These are phyloP conservation scores for Drosophila yooni DNA, from an alignment of 2,888 invertebrate genomes.

Conservation along the genomic window DNA sequence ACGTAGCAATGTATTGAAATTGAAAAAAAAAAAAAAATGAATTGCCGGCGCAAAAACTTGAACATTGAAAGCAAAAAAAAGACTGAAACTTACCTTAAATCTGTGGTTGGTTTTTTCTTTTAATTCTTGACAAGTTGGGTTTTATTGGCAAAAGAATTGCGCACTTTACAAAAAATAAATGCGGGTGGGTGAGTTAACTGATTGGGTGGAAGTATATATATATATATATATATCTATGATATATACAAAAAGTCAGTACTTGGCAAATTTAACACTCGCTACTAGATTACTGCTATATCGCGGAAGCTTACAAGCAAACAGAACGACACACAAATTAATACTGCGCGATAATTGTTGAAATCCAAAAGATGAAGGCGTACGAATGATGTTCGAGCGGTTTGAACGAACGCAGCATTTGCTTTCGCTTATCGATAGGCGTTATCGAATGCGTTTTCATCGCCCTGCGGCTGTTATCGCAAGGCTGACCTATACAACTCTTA, in stretches of 20 bases:
- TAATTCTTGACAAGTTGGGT: constrained; percentile 22
- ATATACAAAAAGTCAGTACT: constrained; percentile 39
- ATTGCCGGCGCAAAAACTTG: constrained; percentile 19
- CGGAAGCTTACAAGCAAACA: constrained; percentile 60
- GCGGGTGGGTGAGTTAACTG: constrained; percentile 48
- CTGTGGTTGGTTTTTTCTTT: constrained; percentile 21
- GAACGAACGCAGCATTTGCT: constrained; percentile 2
- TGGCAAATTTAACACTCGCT: constrained; percentile 46
- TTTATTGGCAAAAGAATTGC: constrained; percentile 50
- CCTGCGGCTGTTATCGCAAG: constrained; percentile 4
- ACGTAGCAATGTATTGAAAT: constrained; percentile 37
- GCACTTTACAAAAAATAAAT: constrained; percentile 58
- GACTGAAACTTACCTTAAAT: constrained; percentile 48
- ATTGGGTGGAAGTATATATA: constrained; percentile 33
- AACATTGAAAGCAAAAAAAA: constrained; percentile 21
- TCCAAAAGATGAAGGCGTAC: constrained; percentile 52
- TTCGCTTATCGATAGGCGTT: constrained; percentile 34
- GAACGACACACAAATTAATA: constrained; percentile 67
- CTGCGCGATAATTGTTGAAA: constrained; percentile 58
- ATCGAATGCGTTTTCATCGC: constrained; percentile 22
- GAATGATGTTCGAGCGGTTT: constrained; percentile 24
- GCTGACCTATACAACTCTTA: constrained; percentile 23
- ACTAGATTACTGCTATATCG: constrained; percentile 43
- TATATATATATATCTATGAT: constrained; percentile 37
- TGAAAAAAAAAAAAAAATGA: constrained; percentile 9